Conservation (phyloP, 92 coral and sea anemone species). For the Zoanthus sansibaricus region DNA sequence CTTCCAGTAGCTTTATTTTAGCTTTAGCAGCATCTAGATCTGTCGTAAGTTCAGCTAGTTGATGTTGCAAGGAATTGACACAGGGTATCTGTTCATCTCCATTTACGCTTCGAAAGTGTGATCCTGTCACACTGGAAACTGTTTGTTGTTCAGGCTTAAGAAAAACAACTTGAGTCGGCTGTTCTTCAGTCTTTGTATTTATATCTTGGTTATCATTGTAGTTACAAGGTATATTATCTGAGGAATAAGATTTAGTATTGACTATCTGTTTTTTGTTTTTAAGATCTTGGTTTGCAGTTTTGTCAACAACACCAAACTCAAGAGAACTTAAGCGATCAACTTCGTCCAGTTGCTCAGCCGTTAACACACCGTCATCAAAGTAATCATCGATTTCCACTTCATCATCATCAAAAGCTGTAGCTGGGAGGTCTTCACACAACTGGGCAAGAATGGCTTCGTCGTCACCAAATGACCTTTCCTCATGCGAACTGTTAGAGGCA, state of each 20-base stretch:
- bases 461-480: conserved; percentile 18
- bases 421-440: conserved; percentile 74
- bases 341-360: conserved; percentile 77
- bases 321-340: conserved; percentile 69
- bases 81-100: neutral
- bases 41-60: conserved; percentile 58
- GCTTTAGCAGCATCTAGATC: conserved; percentile 48
- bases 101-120: neutral
- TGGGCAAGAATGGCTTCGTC: conserved; percentile 73
- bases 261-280: neutral
- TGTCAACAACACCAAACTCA: conserved; percentile 42
- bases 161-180: neutral
- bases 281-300: neutral
- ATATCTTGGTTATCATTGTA: neutral
- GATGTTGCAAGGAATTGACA: conserved; percentile 45
- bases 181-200: neutral
- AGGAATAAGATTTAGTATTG: neutral
- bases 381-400: conserved; percentile 67
- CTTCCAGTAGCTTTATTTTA: conserved; percentile 66
- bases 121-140: neutral
- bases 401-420: conserved; percentile 83
- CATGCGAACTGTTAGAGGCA: conserved; percentile 63
- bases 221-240: neutral
- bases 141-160: conserved; percentile 13
- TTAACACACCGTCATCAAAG: conserved; percentile 74